Percentiles rank a stretch among this genome's conserved stretches.
These are phyloP conservation scores for Spilogale gracilis DNA, from an alignment of 2,113 vertebrate species.

Conservation along the genomic window DNA sequence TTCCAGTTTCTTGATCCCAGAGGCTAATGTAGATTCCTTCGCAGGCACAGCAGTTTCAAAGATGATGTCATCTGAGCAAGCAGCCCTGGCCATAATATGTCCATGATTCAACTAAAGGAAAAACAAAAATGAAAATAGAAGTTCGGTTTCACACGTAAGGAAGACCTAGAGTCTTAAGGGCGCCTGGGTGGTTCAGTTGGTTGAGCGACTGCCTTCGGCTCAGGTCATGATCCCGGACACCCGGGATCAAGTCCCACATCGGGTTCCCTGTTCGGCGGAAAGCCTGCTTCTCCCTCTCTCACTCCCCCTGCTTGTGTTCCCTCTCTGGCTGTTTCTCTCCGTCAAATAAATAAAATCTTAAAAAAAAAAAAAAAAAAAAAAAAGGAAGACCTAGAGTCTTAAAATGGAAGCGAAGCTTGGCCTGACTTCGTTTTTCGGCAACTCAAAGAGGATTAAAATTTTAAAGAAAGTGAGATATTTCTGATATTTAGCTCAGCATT, in stretches of 20 bases:
- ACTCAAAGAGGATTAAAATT: conserved; percentile 28
- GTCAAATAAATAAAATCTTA: too few species aligned
- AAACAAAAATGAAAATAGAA: conserved; percentile 50
- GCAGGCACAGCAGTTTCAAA: not conserved
- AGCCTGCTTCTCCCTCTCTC: too few species aligned
- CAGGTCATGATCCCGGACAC: too few species aligned
- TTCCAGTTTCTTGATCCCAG: conserved; percentile 19
- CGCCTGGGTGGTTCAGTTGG: too few species aligned
- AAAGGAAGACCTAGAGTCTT: not conserved
- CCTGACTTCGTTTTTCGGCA: conserved; percentile 34
- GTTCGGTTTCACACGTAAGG: not conserved
- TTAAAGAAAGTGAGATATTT: conserved; percentile 35
- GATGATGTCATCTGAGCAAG: not conserved
- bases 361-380: too few species aligned
- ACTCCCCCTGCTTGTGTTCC: too few species aligned
- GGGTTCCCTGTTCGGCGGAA: too few species aligned
- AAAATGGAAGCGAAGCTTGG: not conserved
- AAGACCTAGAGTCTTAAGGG: not conserved
- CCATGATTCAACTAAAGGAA: conserved; percentile 23
- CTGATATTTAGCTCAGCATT: conserved; percentile 17
- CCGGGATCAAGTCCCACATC: too few species aligned
- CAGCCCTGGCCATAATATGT: not conserved
- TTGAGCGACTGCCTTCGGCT: too few species aligned
- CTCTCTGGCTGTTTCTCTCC: too few species aligned
- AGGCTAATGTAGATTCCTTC: not conserved